Evolutionary conservation across 2,888 invertebrate species (phyloP), one percentile per base, ranked within the genome.

Genomic region (Anthoptus insignis): DNA sequence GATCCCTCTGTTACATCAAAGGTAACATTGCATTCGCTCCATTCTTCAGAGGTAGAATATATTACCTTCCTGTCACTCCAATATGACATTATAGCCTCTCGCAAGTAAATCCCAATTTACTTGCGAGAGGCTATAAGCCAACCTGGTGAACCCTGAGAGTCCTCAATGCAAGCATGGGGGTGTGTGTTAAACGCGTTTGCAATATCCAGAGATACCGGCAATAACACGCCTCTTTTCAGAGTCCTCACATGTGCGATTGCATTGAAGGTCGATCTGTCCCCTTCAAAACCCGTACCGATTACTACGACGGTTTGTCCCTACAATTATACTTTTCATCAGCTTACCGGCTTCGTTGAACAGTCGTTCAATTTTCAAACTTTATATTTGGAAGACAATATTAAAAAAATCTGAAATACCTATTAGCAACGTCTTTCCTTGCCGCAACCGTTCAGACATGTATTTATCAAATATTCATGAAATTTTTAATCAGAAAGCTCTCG

Each of bases 131-230:
- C n/a, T n/a, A n/a, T n/a, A n/a, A n/a, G n/a, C 24, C 37, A 22
- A 53, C 53, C 5, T 34, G 19, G 14, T 56, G 34, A 2, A 22
- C 14, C 39, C 59, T 9, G 11, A 70, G 19, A 0, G 32, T 49
- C 47, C 1, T 24, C 32, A 3, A 65, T 32, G 9, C 45, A 32
- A 1, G 8, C 45, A 60, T 63, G 68, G 8, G 71, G 70, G 8
- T 68, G 52, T 13, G 65, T 67, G 21, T 71, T 72, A 32, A 72
- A 73, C 19, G 72, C 68, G 47, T 72, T 72, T 39, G 69, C 63
- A 22, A 71, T 73, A 50, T 73, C 73, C 0, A 73, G 27, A 0
- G 71, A 71, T 32, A 72, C 65, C 19, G 69, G 66, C 64, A 68
- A 16, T 22, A 65, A 37, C 16, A 70, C 53, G 52, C 47, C 61